Percentiles rank a stretch among this genome's conserved stretches.
These are phyloP conservation scores for Smittia aterrima DNA, from an alignment of 2,888 invertebrate genomes.

Conservation along the genomic window DNA sequence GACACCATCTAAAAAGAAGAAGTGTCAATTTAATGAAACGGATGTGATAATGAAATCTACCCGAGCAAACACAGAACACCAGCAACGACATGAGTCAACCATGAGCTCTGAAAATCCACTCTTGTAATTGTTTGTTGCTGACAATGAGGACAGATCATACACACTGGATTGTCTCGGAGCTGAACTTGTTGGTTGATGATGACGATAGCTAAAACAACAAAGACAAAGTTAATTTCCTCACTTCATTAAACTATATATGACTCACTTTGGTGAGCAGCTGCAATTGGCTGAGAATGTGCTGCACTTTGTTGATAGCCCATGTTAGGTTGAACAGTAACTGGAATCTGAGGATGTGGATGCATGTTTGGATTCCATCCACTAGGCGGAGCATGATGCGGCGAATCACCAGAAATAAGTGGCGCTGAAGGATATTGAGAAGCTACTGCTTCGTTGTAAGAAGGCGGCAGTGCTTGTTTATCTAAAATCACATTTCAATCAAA, in stretches of 20 bases:
- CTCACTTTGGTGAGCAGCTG: neutral
- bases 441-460: neutral
- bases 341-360: neutral
- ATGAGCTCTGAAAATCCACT: neutral
- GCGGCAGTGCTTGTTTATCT: neutral
- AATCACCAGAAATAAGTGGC: neutral
- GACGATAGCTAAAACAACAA: neutral
- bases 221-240: neutral
- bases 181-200: slow-evolving; percentile 7
- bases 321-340: neutral
- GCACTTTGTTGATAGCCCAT: neutral
- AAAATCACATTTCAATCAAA: neutral
- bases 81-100: slow-evolving; percentile 3
- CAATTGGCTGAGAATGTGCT: neutral
- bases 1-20: neutral
- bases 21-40: neutral
- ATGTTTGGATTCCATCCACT: neutral
- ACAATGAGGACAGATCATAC: neutral
- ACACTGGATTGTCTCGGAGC: neutral
- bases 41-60: neutral
- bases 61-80: neutral
- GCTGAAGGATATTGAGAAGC: neutral
- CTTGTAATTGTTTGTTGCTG: neutral
- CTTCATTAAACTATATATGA: neutral
- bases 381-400: neutral